These are phyloP conservation scores for Pangasius mekongensis DNA, from an alignment of 2,797 vertebrate species.

Conservation along the genomic window DNA sequence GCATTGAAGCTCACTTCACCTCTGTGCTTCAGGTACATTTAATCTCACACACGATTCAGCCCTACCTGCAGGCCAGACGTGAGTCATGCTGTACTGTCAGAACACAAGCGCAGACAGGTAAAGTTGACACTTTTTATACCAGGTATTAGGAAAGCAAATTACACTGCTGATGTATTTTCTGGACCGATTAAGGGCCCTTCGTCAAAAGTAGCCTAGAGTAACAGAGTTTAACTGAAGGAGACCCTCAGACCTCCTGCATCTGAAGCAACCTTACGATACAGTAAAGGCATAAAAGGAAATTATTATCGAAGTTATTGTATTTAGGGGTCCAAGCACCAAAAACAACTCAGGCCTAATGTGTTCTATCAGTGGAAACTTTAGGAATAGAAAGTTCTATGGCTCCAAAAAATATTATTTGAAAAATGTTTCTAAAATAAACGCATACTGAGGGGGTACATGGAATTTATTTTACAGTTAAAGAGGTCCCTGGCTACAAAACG, in stretches of 20 bases:
- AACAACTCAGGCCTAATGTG: no score
- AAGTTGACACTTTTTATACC: conserved; percentile 45
- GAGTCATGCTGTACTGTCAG: conserved; percentile 39
- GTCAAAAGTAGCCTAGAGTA: conserved; percentile 39
- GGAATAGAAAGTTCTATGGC: no score
- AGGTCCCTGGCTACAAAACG: no score
- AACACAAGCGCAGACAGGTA: conserved; percentile 36
- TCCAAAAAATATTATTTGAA: no score
- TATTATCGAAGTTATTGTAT: no score
- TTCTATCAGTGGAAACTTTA: not conserved
- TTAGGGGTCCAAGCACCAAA: no score
- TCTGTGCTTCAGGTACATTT: conserved; percentile 6
- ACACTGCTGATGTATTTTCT: conserved; percentile 26
- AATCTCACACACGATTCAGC: conserved; percentile 33
- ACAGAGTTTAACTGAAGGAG: conserved; percentile 31
- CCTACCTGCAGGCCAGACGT: conserved; percentile 48
- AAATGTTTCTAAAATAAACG: no score
- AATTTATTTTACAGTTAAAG: no score
- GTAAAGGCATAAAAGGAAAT: not conserved
- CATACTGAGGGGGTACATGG: no score
- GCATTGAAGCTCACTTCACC: not conserved
- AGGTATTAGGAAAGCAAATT: conserved; percentile 42
- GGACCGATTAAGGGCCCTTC: conserved; percentile 19
- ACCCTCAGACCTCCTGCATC: conserved; percentile 6
- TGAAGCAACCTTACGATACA: not conserved